Evolutionary conservation across 2,888 invertebrate species (phyloP).

Genomic region (Polydrusus pterygomalis): DNA sequence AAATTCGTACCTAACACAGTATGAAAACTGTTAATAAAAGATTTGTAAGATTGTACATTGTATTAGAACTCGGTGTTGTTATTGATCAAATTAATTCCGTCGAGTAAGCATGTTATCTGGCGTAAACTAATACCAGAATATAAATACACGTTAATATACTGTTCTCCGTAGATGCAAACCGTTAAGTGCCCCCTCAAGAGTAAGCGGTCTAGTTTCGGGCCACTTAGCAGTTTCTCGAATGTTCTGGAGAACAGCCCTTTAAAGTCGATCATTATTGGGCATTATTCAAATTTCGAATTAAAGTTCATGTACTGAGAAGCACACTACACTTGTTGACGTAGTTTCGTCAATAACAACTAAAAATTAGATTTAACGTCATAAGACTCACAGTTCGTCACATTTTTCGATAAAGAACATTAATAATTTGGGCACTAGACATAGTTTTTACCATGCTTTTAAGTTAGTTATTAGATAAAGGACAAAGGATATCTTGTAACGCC

Average conservation of each 20-base stretch:
- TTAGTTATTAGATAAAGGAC: no score
- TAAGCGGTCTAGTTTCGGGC: slow-evolving; percentile 28
- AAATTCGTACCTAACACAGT: no score
- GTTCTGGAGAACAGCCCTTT: slow-evolving; percentile 18
- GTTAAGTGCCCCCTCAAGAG: slow-evolving; percentile 21
- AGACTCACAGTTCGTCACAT: no score
- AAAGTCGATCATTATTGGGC: slow-evolving; percentile 15
- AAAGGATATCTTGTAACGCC: no score
- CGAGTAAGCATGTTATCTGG: not conserved
- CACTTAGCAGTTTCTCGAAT: slow-evolving; percentile 30
- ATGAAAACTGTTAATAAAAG: no score
- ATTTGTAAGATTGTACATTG: no score
- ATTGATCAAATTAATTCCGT: slow-evolving; percentile 1
- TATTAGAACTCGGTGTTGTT: not conserved
- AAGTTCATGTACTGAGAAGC: slow-evolving; percentile 1
- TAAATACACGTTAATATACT: slow-evolving; percentile 10
- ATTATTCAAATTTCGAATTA: slow-evolving; percentile 6
- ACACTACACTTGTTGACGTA: not conserved
- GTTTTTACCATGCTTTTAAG: no score
- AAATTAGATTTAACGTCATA: not conserved
- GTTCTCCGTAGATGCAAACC: slow-evolving; percentile 2
- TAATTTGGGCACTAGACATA: no score
- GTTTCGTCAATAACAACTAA: not conserved
- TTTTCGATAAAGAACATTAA: no score
- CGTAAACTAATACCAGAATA: slow-evolving; percentile 1